phyloP scores from a whole-genome alignment of 2,888 invertebrate species.

The Eucera pruinosa region DNA sequence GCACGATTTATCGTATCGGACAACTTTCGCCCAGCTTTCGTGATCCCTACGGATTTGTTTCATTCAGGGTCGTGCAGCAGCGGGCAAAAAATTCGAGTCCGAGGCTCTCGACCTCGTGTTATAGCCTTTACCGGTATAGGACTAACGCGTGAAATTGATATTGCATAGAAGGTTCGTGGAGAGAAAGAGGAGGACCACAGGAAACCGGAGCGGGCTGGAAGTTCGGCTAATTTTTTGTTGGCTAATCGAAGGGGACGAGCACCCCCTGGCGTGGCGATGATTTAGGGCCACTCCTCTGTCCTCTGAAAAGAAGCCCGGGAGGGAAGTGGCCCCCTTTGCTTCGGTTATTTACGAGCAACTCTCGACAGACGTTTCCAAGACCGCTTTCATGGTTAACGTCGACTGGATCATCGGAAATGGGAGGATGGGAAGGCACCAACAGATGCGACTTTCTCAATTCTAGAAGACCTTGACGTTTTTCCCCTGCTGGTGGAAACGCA shows the following conservation, averaged over 20 bases:
- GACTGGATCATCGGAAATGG: not conserved
- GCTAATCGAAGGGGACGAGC: conserved; percentile 55
- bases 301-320: conserved; percentile 50
- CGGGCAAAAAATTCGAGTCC: not conserved
- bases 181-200: not conserved
- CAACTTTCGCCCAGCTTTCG: conserved; percentile 9
- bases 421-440: conserved; percentile 20
- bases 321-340: conserved; percentile 50
- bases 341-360: conserved; percentile 75
- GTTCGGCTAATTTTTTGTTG: conserved; percentile 59
- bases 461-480: conserved; percentile 37
- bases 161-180: conserved; percentile 43
- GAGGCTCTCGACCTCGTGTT: conserved; percentile 15
- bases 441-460: conserved; percentile 31
- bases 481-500: conserved; percentile 41
- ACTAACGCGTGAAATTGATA: conserved; percentile 65
- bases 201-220: conserved; percentile 42
- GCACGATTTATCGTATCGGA: conserved; percentile 15
- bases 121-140: not conserved
- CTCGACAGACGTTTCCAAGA: conserved; percentile 62
- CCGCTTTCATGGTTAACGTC: conserved; percentile 49
- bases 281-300: conserved; percentile 67
- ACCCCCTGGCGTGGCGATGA: conserved; percentile 71
- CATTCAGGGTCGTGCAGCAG: conserved; percentile 2
- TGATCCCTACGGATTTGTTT: not conserved